Percentiles rank a stretch among this genome's conserved stretches.
Conservation (phyloP, 92 coral and sea anemone genomes). For the Paramuricea clavata region DNA sequence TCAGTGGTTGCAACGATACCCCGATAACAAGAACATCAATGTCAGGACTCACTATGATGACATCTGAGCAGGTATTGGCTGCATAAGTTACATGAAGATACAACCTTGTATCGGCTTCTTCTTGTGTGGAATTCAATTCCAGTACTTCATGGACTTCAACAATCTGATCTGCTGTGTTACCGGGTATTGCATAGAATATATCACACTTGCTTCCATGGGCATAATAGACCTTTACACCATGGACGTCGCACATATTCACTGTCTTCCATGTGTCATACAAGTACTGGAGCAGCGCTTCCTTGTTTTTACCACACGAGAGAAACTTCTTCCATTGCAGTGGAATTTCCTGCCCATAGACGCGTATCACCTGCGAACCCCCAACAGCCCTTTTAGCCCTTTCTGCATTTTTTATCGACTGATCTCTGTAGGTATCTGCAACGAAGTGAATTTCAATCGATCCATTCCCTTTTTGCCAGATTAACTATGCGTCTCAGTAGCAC, state of each 20-base stretch:
- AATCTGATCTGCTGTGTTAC: conserved; percentile 4
- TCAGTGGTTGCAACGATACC: background rate
- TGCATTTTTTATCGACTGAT: conserved; percentile 24
- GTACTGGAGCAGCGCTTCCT: background rate
- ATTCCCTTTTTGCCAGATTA: conserved; percentile 22
- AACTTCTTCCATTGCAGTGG: conserved; percentile 1
- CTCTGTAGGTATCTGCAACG: conserved; percentile 26
- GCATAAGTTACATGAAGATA: conserved; percentile 2
- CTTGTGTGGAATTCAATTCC: conserved; percentile 19
- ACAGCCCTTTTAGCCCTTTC: conserved; percentile 9
- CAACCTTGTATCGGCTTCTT: conserved; percentile 13
- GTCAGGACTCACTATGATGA: conserved; percentile 12
- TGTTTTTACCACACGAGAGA: background rate
- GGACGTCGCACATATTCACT: background rate
- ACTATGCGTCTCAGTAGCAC: conserved; percentile 34
- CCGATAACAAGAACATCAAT: conserved; percentile 16
- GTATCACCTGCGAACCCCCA: background rate
- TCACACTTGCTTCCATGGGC: no score
- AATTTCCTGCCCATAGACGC: background rate
- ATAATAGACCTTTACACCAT: conserved; percentile 6
- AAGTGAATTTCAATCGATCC: conserved; percentile 28
- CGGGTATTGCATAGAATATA: no score
- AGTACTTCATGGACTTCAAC: background rate
- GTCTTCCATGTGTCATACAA: conserved; percentile 11
- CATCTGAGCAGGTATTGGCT: conserved; percentile 1